Evolutionary conservation across 2,888 invertebrate genomes (phyloP).

Genomic region (Nephrotoma appendiculata): DNA sequence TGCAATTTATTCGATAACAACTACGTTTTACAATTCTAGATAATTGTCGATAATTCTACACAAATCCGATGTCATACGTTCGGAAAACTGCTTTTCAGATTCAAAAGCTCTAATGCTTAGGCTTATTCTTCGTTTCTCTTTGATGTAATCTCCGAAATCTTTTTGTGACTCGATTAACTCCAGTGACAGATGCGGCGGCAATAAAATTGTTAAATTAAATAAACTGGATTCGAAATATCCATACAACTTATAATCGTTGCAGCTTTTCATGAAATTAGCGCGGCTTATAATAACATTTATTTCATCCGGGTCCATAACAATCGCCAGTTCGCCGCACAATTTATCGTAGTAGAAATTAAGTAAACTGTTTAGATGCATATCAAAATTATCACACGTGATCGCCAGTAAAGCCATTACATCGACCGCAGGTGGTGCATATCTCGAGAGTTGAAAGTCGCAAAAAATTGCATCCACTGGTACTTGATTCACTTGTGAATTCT

Average conservation of each 20-base stretch:
- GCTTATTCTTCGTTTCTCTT: not conserved
- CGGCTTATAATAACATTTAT: slow-evolving; percentile 19
- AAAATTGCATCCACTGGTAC: slow-evolving; percentile 31
- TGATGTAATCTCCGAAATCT: not conserved
- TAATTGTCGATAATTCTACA: not conserved
- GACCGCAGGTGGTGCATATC: slow-evolving; percentile 40
- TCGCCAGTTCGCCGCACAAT: not conserved
- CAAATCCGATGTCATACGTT: not conserved
- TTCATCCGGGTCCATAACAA: slow-evolving; percentile 16
- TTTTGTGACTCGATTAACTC: not conserved
- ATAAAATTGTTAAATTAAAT: slow-evolving; percentile 33
- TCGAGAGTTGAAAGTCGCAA: slow-evolving; percentile 40
- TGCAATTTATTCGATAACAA: too few species aligned
- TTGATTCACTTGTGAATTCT: not conserved
- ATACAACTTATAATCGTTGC: slow-evolving; percentile 27
- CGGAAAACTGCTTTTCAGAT: not conserved
- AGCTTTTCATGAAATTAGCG: slow-evolving; percentile 24
- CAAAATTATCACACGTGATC: slow-evolving; percentile 22
- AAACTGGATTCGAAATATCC: slow-evolving; percentile 39
- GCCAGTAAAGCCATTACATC: slow-evolving; percentile 37
- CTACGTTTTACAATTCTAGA: not conserved
- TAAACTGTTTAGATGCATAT: slow-evolving; percentile 23
- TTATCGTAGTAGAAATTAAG: slow-evolving; percentile 30
- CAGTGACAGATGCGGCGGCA: not conserved
- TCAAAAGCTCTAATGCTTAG: not conserved